These are phyloP conservation scores for Plectropomus leopardus DNA, from an alignment of 2,113 vertebrate genomes.

Conservation along the genomic window DNA sequence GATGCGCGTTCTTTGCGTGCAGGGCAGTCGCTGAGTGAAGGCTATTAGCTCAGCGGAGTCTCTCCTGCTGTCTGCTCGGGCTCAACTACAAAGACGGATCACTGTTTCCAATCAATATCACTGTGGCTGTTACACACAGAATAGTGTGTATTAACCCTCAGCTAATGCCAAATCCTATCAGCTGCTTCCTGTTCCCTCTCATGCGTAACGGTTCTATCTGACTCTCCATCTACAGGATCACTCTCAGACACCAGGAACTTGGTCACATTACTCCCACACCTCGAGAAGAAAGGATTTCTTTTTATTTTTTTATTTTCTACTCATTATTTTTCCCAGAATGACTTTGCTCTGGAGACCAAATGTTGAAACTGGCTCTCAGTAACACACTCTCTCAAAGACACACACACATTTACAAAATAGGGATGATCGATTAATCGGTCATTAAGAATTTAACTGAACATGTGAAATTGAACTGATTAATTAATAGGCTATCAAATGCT, in stretches of 20 bases:
- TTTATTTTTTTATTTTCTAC: neutral
- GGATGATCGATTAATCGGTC: no score
- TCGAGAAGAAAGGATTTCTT: no score
- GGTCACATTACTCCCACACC: neutral
- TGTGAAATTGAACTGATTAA: no score
- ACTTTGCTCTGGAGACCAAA: neutral
- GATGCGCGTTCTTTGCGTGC: conserved; percentile 12
- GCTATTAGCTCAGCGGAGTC: conserved; percentile 47
- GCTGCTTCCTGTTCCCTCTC: neutral
- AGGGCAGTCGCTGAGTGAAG: conserved; percentile 47
- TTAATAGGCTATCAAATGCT: no score
- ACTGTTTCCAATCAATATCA: conserved; percentile 58
- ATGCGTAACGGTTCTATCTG: neutral
- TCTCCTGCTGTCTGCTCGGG: conserved; percentile 45
- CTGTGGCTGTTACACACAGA: conserved; percentile 13
- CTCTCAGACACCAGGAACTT: neutral
- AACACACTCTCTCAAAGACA: neutral
- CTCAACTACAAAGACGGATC: conserved; percentile 62
- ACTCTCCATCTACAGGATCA: neutral
- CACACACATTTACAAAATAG: neutral
- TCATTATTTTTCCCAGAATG: neutral
- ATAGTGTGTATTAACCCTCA: conserved; percentile 31
- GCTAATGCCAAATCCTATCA: conserved; percentile 35
- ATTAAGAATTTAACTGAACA: no score
- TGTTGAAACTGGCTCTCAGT: no score